Conservation (phyloP, 2,888 invertebrate species). For the Trissolcus japonicus region DNA sequence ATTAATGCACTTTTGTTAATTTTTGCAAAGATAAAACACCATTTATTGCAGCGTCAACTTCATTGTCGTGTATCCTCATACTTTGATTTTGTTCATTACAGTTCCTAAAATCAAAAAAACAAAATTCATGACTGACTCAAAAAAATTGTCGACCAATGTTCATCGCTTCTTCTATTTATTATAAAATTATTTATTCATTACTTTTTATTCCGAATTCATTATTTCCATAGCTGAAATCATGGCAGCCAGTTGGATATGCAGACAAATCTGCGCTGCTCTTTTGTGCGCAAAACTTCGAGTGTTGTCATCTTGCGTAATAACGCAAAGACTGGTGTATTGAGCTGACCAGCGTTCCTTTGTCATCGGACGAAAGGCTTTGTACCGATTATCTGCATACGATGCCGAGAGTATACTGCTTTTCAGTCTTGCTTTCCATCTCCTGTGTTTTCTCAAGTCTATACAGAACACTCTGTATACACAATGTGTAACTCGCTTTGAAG, state of each 20-base stretch:
- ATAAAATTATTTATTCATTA: neutral
- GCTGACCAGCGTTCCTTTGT: slow-evolving; percentile 68
- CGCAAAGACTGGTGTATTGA: slow-evolving; percentile 60
- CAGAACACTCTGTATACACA: slow-evolving; percentile 65
- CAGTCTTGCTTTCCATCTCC: slow-evolving; percentile 59
- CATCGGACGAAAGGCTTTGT: slow-evolving; percentile 71
- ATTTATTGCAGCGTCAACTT: slow-evolving; percentile 28
- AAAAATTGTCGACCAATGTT: too few relatives aligned
- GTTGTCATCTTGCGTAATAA: slow-evolving; percentile 63
- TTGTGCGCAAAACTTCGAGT: slow-evolving; percentile 30
- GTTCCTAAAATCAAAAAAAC: too few relatives aligned
- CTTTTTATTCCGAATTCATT: too few relatives aligned
- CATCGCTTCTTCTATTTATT: neutral
- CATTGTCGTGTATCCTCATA: slow-evolving; percentile 17
- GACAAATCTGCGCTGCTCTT: slow-evolving; percentile 10
- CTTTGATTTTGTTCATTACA: slow-evolving; percentile 4
- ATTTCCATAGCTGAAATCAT: neutral
- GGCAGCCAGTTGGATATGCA: slow-evolving; percentile 1
- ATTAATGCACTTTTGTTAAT: slow-evolving; percentile 54
- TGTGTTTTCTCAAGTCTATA: slow-evolving; percentile 57
- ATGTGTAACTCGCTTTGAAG: slow-evolving; percentile 65
- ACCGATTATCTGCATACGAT: slow-evolving; percentile 72
- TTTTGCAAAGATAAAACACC: slow-evolving; percentile 46
- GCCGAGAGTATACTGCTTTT: slow-evolving; percentile 65
- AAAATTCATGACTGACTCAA: too few relatives aligned